A percentile compares a stretch with the other conserved stretches of the same genome.
Conservation (phyloP, 2,797 vertebrate species). For the Phoeniculus purpureus region DNA sequence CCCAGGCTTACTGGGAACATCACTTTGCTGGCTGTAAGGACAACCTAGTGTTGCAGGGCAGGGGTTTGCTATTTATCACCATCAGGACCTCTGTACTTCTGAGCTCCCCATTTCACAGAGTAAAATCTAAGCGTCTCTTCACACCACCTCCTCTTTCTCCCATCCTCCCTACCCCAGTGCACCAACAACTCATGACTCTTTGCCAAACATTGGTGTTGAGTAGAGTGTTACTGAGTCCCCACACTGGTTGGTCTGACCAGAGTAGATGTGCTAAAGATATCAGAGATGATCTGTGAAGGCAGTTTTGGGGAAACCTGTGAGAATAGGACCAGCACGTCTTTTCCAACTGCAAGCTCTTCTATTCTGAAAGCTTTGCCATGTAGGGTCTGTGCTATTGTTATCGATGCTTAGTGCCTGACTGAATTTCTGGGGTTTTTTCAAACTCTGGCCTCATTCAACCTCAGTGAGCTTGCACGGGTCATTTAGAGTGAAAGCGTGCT, state of each 20-base stretch:
- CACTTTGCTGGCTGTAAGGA: background rate
- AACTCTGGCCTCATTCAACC: constrained; percentile 58
- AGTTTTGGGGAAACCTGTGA: background rate
- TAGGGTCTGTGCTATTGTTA: background rate
- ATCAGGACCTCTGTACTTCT: background rate
- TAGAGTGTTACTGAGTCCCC: background rate
- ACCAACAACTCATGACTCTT: background rate
- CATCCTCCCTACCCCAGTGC: background rate
- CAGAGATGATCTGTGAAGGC: background rate
- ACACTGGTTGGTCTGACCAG: background rate
- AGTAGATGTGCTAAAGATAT: background rate
- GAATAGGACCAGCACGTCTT: background rate
- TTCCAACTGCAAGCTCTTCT: background rate
- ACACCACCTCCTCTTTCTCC: background rate
- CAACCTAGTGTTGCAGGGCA: background rate
- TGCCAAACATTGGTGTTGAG: background rate
- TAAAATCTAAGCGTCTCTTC: background rate
- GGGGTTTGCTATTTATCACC: background rate
- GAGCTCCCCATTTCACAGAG: background rate
- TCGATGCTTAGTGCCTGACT: background rate
- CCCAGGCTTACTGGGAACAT: background rate
- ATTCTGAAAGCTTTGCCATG: background rate
- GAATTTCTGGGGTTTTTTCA: background rate
- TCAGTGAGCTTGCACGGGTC: constrained; percentile 47
- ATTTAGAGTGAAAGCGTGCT: constrained; percentile 54